Conservation (phyloP, 1,140 invertebrate genomes). For the Ceratina japonica region DNA sequence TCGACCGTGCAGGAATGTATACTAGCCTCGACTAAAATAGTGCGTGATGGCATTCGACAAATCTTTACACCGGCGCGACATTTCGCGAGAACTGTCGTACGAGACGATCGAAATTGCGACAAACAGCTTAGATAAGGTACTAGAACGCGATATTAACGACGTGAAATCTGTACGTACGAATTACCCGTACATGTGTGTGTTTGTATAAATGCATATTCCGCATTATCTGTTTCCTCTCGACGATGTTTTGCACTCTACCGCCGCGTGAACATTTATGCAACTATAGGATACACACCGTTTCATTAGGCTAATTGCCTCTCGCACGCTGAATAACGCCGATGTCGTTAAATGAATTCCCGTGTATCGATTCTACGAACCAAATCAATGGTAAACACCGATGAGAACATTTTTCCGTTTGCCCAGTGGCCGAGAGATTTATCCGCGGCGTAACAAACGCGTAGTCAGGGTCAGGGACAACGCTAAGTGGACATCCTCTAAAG, state of each 20-base stretch:
- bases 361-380: too few relatives aligned
- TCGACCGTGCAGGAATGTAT: slow-evolving; percentile 41
- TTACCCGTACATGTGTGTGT: too few relatives aligned
- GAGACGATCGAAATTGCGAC: not conserved
- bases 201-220: not conserved
- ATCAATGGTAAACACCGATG: too few relatives aligned
- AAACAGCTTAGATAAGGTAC: not conserved
- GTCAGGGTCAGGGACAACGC: too few relatives aligned
- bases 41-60: slow-evolving; percentile 59
- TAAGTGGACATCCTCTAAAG: too few relatives aligned
- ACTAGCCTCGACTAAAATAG: slow-evolving; percentile 59
- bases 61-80: slow-evolving; percentile 49
- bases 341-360: not conserved
- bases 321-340: not conserved
- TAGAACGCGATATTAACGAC: not conserved
- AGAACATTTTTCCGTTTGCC: too few relatives aligned
- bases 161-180: too few relatives aligned
- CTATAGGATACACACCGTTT: not conserved
- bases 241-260: not conserved
- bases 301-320: slow-evolving; percentile 9
- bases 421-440: too few relatives aligned
- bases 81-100: not conserved
- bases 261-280: not conserved
- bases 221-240: not conserved
- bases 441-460: too few relatives aligned